phyloP scores from a whole-genome alignment of 2,113 vertebrate species.

The Cacatua alba region DNA sequence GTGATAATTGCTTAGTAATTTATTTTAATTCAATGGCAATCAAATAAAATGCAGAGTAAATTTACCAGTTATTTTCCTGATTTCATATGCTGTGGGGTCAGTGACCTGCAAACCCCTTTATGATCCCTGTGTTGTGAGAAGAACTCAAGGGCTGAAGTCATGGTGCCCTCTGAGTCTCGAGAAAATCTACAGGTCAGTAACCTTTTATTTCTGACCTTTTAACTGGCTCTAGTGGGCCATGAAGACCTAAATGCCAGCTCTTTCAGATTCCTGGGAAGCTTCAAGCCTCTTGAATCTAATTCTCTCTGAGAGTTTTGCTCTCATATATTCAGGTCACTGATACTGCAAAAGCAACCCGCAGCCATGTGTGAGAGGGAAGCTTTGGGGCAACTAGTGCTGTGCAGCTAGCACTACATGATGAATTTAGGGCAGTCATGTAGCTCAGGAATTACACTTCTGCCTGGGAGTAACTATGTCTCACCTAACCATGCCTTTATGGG shows the following conservation, averaged over 20 bases:
- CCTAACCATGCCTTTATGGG: neutral
- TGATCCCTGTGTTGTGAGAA: slow-evolving; percentile 64
- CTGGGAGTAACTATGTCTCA: neutral
- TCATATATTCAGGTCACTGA: slow-evolving; percentile 70
- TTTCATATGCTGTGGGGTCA: slow-evolving; percentile 48
- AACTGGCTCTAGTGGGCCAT: slow-evolving; percentile 76
- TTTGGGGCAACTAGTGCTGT: slow-evolving; percentile 3
- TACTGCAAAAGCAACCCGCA: slow-evolving; percentile 48
- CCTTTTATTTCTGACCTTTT: slow-evolving; percentile 81
- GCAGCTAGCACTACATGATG: neutral
- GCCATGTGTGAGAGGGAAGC: slow-evolving; percentile 10
- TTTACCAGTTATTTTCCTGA: slow-evolving; percentile 35
- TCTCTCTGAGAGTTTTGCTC: slow-evolving; percentile 74
- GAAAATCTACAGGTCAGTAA: slow-evolving; percentile 77
- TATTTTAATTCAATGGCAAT: slow-evolving; percentile 13
- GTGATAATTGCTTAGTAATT: neutral
- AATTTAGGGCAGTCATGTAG: neutral
- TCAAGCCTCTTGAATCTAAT: slow-evolving; percentile 69
- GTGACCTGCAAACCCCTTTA: slow-evolving; percentile 65
- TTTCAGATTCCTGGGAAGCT: slow-evolving; percentile 75
- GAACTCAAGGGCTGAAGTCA: slow-evolving; percentile 38
- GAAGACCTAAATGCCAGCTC: slow-evolving; percentile 73
- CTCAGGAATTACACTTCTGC: neutral
- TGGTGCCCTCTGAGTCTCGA: slow-evolving; percentile 32
- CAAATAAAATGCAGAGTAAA: slow-evolving; percentile 46